A percentile compares a stretch with the other conserved stretches of the same genome.
Evolutionary conservation across 1,140 invertebrate species (phyloP).

Genomic region (Drosophila parabipectinata): DNA sequence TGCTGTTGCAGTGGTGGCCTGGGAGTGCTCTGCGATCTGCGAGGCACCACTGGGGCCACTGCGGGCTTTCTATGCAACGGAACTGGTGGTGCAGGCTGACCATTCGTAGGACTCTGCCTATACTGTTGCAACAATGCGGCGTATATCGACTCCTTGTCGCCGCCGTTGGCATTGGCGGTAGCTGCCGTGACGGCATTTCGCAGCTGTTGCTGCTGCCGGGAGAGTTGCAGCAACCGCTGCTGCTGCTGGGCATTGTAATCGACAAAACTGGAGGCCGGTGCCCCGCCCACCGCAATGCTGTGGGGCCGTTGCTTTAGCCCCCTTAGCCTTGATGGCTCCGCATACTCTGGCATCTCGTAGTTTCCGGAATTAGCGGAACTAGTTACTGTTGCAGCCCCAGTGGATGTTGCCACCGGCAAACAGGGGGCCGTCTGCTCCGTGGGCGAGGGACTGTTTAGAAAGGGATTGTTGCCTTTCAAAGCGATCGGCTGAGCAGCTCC

Average conservation of each 20-base stretch:
- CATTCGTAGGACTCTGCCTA: slow-evolving; percentile 73
- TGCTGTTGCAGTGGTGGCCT: slow-evolving; percentile 55
- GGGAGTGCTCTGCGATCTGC: slow-evolving; percentile 80
- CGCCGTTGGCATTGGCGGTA: slow-evolving; percentile 29
- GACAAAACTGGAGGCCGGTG: slow-evolving; percentile 62
- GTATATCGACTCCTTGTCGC: slow-evolving; percentile 74
- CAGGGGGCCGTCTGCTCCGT: slow-evolving; percentile 52
- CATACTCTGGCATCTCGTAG: slow-evolving; percentile 80
- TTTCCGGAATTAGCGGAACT: slow-evolving; percentile 22
- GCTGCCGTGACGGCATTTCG: slow-evolving; percentile 65
- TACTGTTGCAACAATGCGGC: slow-evolving; percentile 79
- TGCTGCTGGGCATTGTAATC: slow-evolving; percentile 77
- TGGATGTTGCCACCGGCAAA: slow-evolving; percentile 11
- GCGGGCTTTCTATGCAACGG: slow-evolving; percentile 52
- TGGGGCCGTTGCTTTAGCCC: slow-evolving; percentile 77
- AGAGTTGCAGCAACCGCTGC: slow-evolving; percentile 74
- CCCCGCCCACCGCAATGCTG: slow-evolving; percentile 68
- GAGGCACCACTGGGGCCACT: slow-evolving; percentile 65
- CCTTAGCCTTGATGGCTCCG: slow-evolving; percentile 73
- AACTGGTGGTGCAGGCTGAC: slow-evolving; percentile 50
- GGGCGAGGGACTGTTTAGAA: slow-evolving; percentile 77
- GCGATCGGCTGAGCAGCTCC: slow-evolving; percentile 73
- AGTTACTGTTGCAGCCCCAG: slow-evolving; percentile 12
- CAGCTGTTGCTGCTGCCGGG: slow-evolving; percentile 76
- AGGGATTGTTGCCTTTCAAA: slow-evolving; percentile 79